Evolutionary conservation across 2,113 vertebrate genomes (phyloP), one percentile per base, ranked within the genome.

Genomic region (Anguilla rostrata): DNA sequence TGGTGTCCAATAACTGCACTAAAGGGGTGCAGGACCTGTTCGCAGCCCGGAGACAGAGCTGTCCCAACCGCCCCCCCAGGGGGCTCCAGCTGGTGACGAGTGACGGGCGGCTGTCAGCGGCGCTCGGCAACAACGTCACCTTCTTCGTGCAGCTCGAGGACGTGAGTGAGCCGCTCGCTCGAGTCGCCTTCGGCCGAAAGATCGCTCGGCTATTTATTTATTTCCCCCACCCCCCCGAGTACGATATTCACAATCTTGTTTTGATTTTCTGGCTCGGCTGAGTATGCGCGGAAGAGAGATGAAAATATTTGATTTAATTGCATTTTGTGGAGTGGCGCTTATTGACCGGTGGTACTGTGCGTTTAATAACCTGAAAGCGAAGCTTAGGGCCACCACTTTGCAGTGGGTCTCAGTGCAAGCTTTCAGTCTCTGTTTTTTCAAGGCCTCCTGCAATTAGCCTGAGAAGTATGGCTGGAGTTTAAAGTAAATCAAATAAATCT

Each of bases 1-100:
- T 99, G 53, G 95, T 99, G 83, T 97, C 97, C 86, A 99, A 99
- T 91, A 99, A 99, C 93, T 99, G 98, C 94, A 97, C 97, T 2
- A 97, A 97, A 5, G 95, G 93, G 5, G 93, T 97, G 82, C 89
- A 91, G 88, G 97, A 97, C 2, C 95, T 96, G 84, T 98, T 96
- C 87, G 97, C 95, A 0, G 97, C 98, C 88, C 97, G 94, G 90
- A 94, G 94, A 86, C 97, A 98, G 91, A 91, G 94, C 1, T 99
- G 98, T 87, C 97, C 92, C 0, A 95, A 95, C 12, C 96, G 97
- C 90, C 95, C 97, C 4, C 98, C 98, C 0, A 92, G 90, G 9
- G 98, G 97, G 11, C 91, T 99, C 53, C 96, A 97, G 0, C 92
- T 99, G 85, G 93, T 96, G 90, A 99, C 97, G 15, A 91, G 93